Evolutionary conservation across 2,888 invertebrate species (phyloP).

Genomic region (Arctia plantaginis): DNA sequence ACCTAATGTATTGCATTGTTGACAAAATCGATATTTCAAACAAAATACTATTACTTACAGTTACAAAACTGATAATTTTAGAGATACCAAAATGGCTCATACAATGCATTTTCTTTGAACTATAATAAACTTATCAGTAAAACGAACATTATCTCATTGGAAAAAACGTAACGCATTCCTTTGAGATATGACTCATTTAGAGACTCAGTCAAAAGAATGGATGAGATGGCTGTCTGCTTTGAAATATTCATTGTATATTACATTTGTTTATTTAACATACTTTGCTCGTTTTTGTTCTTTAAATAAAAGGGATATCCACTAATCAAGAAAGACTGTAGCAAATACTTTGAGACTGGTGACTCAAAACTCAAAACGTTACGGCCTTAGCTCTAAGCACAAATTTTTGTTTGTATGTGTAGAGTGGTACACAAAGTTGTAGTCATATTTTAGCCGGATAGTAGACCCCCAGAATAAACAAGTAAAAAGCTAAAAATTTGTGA

Average conservation of each 20-base stretch:
- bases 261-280: not conserved
- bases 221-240: not conserved
- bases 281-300: not conserved
- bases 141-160: constrained; percentile 18
- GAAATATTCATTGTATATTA: not conserved
- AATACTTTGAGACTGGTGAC: not conserved
- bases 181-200: constrained; percentile 10
- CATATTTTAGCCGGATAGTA: too few relatives aligned
- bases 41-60: not conserved
- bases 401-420: not conserved
- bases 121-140: constrained; percentile 26
- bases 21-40: not conserved
- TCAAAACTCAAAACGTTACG: not conserved
- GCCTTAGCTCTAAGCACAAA: not conserved
- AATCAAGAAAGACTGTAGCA: not conserved
- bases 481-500: too few relatives aligned
- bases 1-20: not conserved
- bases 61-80: not conserved
- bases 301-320: not conserved
- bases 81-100: constrained; percentile 5
- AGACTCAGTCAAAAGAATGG: constrained; percentile 20
- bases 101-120: constrained; percentile 40
- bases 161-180: constrained; percentile 17
- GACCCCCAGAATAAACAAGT: too few relatives aligned
- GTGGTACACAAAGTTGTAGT: too few relatives aligned